Percentiles rank a stretch among this genome's conserved stretches.
phyloP scores from a whole-genome alignment of 2,888 invertebrate genomes.

The Eretmocerus hayati region DNA sequence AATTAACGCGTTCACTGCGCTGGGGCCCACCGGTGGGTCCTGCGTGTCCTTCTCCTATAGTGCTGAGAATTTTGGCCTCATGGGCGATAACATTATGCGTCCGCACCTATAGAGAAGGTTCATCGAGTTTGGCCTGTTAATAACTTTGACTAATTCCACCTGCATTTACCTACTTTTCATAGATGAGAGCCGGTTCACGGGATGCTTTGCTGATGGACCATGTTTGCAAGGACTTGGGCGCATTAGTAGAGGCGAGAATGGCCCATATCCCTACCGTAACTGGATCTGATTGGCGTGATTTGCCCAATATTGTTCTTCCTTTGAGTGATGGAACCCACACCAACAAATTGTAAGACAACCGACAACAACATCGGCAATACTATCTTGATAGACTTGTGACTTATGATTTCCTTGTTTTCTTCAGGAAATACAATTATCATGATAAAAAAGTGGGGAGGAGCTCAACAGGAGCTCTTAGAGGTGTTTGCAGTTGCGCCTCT shows the following conservation, averaged over 20 bases:
- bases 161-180: slow-evolving; percentile 15
- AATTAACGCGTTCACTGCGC: too few relatives aligned
- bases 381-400: too few relatives aligned
- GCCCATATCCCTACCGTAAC: slow-evolving; percentile 64
- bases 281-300: slow-evolving; percentile 80
- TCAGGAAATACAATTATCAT: slow-evolving; percentile 51
- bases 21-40: too few relatives aligned
- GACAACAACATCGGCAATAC: too few relatives aligned
- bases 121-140: slow-evolving; percentile 1
- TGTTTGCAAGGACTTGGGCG: slow-evolving; percentile 77
- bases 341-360: slow-evolving; percentile 51
- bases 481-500: slow-evolving; percentile 71
- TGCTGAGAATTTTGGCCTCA: too few relatives aligned
- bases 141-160: neutral
- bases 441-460: slow-evolving; percentile 52
- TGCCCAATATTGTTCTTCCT: slow-evolving; percentile 68
- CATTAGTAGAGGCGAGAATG: slow-evolving; percentile 71
- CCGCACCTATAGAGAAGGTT: slow-evolving; percentile 6
- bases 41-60: too few relatives aligned
- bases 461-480: slow-evolving; percentile 51
- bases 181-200: slow-evolving; percentile 57
- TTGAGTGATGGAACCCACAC: slow-evolving; percentile 64
- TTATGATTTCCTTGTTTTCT: slow-evolving; percentile 7
- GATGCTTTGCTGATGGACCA: slow-evolving; percentile 62
- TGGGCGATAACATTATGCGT: too few relatives aligned